Evolutionary conservation across 2,113 vertebrate genomes (phyloP), one percentile per base, ranked within the genome.

Genomic region (Theropithecus gelada): DNA sequence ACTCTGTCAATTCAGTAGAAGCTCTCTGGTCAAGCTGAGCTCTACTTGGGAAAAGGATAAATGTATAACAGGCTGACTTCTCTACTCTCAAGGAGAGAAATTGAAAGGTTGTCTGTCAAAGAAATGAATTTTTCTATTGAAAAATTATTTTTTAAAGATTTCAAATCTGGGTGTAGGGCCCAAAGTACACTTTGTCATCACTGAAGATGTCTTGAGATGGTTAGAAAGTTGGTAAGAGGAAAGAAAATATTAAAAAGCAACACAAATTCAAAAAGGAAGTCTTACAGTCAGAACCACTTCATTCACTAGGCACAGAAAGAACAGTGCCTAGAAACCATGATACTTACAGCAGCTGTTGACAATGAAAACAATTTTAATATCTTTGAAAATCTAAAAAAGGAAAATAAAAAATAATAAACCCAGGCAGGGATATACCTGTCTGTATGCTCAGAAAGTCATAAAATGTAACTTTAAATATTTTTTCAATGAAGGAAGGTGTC

Each of bases 101-200:
- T 45, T 81, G 85, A 93, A 97, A 95, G 76, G 11, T 55, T 96
- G 38, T 23, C 79, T 94, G 68, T 35, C 50, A 85, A 92, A 94
- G 38, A 92, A 66, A 95, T 45, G 27, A 45, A 48, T 35, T 43
- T 88, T 94, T 96, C 85, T 95, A 30, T 70, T 66, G 93, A 68
- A 89, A 95, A 93, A 20, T 79, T 84, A 86, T 88, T 59, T 50
- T 84, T 48, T 50, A 68, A 92, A 87, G 55, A 32, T 91, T 94
- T 92, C 22, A 52, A 83, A 81, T 88, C 82, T 92, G 27, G 14
- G 23, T 83, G 14, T 32, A 75, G 32, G 89, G 40, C 43, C 32
- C 73, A 59, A 86, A 68, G 50, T 48, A 95, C 7, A 82, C 82
- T 61, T 59, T 48, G n/a, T 68, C 50, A 88, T 25, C 35, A 35